Base-by-base conservation (phyloP, 2,113 vertebrate species). In the Lycaon pictus region DNA sequence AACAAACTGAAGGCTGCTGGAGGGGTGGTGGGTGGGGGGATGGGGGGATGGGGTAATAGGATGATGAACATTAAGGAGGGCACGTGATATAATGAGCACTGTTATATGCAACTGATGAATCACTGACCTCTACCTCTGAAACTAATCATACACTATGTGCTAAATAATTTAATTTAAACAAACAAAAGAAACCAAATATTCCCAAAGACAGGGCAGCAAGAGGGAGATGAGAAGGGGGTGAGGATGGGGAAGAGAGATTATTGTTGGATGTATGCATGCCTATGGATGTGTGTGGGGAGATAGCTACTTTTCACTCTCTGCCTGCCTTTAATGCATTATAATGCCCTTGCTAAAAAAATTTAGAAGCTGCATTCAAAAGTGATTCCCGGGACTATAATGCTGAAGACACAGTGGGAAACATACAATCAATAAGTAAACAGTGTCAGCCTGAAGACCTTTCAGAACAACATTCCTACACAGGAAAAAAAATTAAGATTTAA, bases 401-500 rank as follows among this genome's bases (percentile, higher is more conserved):
- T 72, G 43, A 72, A 37, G 67, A 67, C 58, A 96, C 43, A 90
- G 43, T 71, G 37, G 62, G 77, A 92, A 88, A 62, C 12, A 20
- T 19, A 15, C 48, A 65, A 82, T 95, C 92, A 94, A 88, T 97
- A 94, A 96, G 87, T 92, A 82, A 97, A 96, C 29, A 95, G 89
- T 88, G 63, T 71, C 90, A 88, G 84, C 10, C 81, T 15, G 15
- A 80, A 97, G 97, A 97, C 83, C 92, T 96, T 96, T 96, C 72
- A 84, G 74, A 96, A 95, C 89, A 89, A 60, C 71, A 88, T 88
- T 80, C 83, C 37, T 56, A 65, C 32, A 71, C 27, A 19, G 67
- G 77, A 5, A 2, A n/a, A 25, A 20, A 77, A 63, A n/a, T 79
- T 65, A 29, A 83, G 19, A 82, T 96, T 93, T 85, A 74, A 56